phyloP scores from a whole-genome alignment of 2,888 invertebrate species.

The Leptogaster cylindrica region DNA sequence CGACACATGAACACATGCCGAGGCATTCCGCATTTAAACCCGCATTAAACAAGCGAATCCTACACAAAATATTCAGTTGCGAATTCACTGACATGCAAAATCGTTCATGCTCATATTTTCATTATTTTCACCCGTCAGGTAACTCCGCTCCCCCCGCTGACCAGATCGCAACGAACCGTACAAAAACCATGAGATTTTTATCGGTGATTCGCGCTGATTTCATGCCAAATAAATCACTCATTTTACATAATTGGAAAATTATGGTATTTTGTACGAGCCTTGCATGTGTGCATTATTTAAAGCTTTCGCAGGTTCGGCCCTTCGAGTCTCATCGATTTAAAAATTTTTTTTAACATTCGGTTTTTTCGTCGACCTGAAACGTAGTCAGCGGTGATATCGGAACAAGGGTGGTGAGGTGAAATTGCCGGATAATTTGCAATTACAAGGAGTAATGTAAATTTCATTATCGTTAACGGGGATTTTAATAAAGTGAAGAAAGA shows the following conservation, averaged over 20 bases:
- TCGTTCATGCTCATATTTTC: conserved; percentile 31
- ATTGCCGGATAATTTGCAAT: too few species aligned
- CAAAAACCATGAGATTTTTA: conserved; percentile 57
- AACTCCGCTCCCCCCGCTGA: background rate
- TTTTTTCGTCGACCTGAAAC: too few species aligned
- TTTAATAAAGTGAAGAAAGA: too few species aligned
- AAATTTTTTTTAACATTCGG: too few species aligned
- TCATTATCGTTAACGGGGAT: too few species aligned
- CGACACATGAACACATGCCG: too few species aligned
- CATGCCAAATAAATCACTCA: conserved; percentile 63
- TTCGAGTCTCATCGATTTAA: too few species aligned
- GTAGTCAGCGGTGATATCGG: too few species aligned
- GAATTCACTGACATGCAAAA: conserved; percentile 15
- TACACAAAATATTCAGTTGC: conserved; percentile 7
- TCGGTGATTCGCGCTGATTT: conserved; percentile 63
- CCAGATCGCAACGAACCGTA: background rate
- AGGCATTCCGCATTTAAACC: too few species aligned
- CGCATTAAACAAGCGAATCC: conserved; percentile 25
- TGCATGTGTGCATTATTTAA: conserved; percentile 21
- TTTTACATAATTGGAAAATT: conserved; percentile 63
- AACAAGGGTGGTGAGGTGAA: too few species aligned
- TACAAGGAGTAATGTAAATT: too few species aligned
- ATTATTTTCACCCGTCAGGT: conserved; percentile 36
- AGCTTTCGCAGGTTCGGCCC: too few species aligned
- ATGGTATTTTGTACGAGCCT: conserved; percentile 50